These are phyloP conservation scores for Neostethus bicornis DNA, from an alignment of 2,797 vertebrate genomes.

Conservation along the genomic window DNA sequence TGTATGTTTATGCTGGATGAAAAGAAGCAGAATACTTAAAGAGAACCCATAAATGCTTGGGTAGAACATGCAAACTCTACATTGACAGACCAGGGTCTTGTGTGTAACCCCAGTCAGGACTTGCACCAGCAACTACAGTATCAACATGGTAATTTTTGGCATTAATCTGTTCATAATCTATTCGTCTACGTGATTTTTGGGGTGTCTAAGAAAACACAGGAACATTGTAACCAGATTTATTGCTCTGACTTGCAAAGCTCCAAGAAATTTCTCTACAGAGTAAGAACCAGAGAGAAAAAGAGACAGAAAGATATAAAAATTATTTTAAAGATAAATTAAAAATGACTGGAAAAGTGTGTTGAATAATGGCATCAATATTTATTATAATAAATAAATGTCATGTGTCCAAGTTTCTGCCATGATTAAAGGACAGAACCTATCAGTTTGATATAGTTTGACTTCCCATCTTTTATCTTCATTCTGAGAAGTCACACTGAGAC, in stretches of 20 bases:
- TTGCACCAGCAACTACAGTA: no score
- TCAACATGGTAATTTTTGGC: no score
- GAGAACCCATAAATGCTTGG: no score
- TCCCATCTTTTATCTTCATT: slow-evolving; percentile 17
- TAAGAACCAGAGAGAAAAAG: not conserved
- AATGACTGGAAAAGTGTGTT: slow-evolving; percentile 1
- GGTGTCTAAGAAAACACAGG: slow-evolving; percentile 71
- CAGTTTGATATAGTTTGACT: slow-evolving; percentile 13
- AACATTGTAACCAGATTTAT: no score
- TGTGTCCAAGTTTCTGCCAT: slow-evolving; percentile 17
- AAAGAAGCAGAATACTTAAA: no score
- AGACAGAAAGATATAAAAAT: not conserved
- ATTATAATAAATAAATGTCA: slow-evolving; percentile 15
- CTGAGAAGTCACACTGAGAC: slow-evolving; percentile 3
- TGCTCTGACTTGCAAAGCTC: slow-evolving; percentile 74
- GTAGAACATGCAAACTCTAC: no score
- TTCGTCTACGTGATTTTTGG: no score
- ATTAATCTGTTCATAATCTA: no score
- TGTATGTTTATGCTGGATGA: no score
- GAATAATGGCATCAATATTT: slow-evolving; percentile 13
- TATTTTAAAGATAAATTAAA: slow-evolving; percentile 18
- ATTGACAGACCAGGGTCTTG: no score
- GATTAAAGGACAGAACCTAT: slow-evolving; percentile 6
- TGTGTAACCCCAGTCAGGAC: no score
- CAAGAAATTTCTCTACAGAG: slow-evolving; percentile 35